A percentile compares a stretch with the other conserved stretches of the same genome.
Conservation (phyloP, 2,797 vertebrate species). For the Labroides dimidiatus region DNA sequence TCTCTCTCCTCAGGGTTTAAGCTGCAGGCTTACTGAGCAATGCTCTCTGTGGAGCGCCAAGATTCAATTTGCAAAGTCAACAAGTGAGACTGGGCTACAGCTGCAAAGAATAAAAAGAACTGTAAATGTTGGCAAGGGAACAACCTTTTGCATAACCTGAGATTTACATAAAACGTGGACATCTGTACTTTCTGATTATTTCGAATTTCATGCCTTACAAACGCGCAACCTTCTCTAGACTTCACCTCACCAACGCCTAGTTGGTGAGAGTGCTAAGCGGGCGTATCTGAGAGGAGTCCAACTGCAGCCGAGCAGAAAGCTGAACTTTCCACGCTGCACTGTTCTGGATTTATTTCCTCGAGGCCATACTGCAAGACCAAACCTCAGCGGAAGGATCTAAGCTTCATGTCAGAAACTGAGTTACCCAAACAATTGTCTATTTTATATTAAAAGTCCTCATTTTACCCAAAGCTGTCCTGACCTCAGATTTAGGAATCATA, state of each 20-base stretch:
- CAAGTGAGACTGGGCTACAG: neutral
- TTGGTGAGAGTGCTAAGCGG: slow-evolving; percentile 30
- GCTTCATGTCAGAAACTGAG: neutral
- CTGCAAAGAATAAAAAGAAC: neutral
- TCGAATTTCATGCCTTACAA: slow-evolving; percentile 20
- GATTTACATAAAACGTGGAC: neutral
- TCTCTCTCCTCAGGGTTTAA: too few species aligned
- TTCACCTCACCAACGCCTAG: slow-evolving; percentile 15
- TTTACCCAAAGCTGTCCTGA: slow-evolving; percentile 10
- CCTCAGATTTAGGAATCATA: slow-evolving; percentile 6
- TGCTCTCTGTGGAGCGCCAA: neutral
- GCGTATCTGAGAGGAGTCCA: slow-evolving; percentile 31
- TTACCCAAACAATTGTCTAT: neutral
- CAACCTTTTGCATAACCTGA: neutral
- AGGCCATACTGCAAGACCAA: slow-evolving; percentile 6
- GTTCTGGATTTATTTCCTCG: slow-evolving; percentile 1
- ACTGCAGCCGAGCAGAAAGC: slow-evolving; percentile 17
- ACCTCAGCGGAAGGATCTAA: neutral
- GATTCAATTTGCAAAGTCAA: neutral
- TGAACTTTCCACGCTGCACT: slow-evolving; percentile 14
- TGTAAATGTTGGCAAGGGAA: neutral
- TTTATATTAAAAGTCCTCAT: neutral
- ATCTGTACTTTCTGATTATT: neutral
- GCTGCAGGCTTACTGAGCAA: too few species aligned
- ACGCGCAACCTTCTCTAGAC: slow-evolving; percentile 4